These are phyloP conservation scores for Philonicus albiceps DNA, from an alignment of 2,888 invertebrate species.

Conservation along the genomic window DNA sequence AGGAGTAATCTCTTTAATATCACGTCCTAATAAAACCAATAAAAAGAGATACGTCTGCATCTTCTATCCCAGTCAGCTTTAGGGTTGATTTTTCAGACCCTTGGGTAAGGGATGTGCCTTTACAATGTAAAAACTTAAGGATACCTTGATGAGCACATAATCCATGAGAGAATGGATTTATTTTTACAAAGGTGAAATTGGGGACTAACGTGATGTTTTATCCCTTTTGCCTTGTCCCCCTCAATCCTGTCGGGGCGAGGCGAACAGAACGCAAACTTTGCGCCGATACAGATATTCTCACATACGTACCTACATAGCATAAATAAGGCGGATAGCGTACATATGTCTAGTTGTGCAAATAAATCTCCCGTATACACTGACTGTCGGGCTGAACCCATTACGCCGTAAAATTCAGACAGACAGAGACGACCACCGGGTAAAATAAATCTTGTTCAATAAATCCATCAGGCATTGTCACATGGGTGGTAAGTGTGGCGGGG, in stretches of 20 bases:
- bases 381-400: slow-evolving; percentile 8
- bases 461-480: slow-evolving; percentile 46
- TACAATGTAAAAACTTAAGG: background rate
- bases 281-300: background rate
- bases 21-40: background rate
- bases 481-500: background rate
- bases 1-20: background rate
- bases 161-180: slow-evolving; percentile 31
- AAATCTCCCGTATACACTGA: background rate
- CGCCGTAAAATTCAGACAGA: slow-evolving; percentile 13
- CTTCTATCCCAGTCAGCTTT: background rate
- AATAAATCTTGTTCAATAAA: slow-evolving; percentile 46
- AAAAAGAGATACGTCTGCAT: background rate
- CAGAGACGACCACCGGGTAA: slow-evolving; percentile 16
- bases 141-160: slow-evolving; percentile 38
- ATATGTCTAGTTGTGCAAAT: background rate
- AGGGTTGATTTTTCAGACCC: background rate
- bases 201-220: background rate
- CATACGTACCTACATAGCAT: background rate
- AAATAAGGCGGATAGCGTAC: background rate
- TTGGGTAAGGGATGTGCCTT: background rate
- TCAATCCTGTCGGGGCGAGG: background rate
- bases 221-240: background rate
- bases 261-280: background rate
- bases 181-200: slow-evolving; percentile 31